A percentile compares a stretch with the other conserved stretches of the same genome.
Conservation (phyloP, 2,797 vertebrate genomes). For the Danio kyathit region DNA sequence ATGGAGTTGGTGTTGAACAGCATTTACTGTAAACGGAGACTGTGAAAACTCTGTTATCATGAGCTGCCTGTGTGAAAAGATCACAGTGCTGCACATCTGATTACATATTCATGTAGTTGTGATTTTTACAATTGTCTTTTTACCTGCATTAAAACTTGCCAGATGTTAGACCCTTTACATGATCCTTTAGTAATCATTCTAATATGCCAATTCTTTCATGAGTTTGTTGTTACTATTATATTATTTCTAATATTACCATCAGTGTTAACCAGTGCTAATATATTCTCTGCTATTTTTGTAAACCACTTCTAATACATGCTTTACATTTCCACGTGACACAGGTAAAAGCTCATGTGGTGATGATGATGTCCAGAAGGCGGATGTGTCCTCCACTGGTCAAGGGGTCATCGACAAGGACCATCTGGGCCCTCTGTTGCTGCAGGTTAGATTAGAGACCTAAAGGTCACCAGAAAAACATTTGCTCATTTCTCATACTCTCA, state of each 20-base stretch:
- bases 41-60: too few species aligned
- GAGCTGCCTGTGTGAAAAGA: too few species aligned
- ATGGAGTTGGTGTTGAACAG: too few species aligned
- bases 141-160: too few species aligned
- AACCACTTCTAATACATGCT: neutral
- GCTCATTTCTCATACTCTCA: neutral
- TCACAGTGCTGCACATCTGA: too few species aligned
- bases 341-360: slow-evolving; percentile 91
- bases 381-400: slow-evolving; percentile 97
- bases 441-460: slow-evolving; percentile 80
- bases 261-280: neutral
- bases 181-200: too few species aligned
- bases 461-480: slow-evolving; percentile 31
- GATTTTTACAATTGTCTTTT: too few species aligned
- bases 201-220: too few species aligned
- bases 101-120: too few species aligned
- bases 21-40: too few species aligned
- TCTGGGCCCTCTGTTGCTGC: slow-evolving; percentile 93
- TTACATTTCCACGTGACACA: slow-evolving; percentile 62
- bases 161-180: too few species aligned
- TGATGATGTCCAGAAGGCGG: slow-evolving; percentile 98
- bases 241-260: neutral
- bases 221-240: too few species aligned
- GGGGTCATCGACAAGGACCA: slow-evolving; percentile 99
- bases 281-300: neutral